Evolutionary conservation across 1,140 invertebrate genomes (phyloP), one percentile per base, ranked within the genome.

Genomic region (Procambarus virginalis): DNA sequence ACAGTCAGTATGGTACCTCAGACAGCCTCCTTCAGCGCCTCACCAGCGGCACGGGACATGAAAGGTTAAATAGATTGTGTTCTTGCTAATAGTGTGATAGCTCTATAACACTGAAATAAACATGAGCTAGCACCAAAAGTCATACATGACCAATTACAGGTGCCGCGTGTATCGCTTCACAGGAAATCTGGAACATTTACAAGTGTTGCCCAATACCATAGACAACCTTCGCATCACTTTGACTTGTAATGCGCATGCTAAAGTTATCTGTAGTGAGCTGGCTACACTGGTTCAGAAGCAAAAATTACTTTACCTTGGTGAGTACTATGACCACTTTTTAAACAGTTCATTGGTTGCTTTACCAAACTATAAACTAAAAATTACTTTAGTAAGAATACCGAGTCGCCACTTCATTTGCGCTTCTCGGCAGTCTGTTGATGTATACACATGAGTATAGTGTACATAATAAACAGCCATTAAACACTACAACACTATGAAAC

Each of bases 171-270:
- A 1, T 12, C 70, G 20, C 48, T 78, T 86, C 55, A 79, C 22
- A 2, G 85, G 85, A 2, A 60, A 86, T 48, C 60, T 86, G 85
- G 46, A 64, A 5, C 46, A 45, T 12, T 14, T 86, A 4, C 17
- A 17, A 49, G 55, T 48, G 22, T 48, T 86, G 4, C 85, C 85
- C 12, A 48, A 45, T 12, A 48, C n/a, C 9, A 12, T 79, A 34
- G 45, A 60, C n/a, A 76, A 48, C 3, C 58, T 86, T 3, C 49
- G 58, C 9, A 2, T 85, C 34, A 77, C 70, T 45, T 34, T 85
- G 48, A 3, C 20, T 12, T 45, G n/a, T 49, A 49, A 51, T 45
- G 8, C 55, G 2, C 83, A 85, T 49, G 83, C 83, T 51, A 14
- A 20, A 20, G 34, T 5, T 2, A 75, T 85, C 6, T 58, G 70